A percentile compares a stretch with the other conserved stretches of the same genome.
Evolutionary conservation across 2,113 vertebrate species (phyloP).

Genomic region (Rhombomys opimus): DNA sequence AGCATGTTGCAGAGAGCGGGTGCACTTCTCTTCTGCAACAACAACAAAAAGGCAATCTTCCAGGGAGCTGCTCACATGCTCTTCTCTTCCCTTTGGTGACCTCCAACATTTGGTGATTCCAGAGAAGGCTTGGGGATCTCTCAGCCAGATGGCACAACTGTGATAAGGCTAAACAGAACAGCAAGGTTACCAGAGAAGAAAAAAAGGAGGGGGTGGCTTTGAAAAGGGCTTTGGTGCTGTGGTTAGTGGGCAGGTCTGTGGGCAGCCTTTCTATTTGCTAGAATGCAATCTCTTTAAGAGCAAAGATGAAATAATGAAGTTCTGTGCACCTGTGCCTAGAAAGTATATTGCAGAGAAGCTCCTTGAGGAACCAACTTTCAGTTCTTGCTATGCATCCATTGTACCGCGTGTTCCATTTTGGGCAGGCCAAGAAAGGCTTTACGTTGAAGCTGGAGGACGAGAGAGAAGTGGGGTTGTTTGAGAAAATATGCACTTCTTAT

Average conservation of each 20-base stretch:
- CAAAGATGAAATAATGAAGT: not conserved
- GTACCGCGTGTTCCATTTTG: not conserved
- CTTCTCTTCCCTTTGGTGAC: not conserved
- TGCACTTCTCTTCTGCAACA: no score
- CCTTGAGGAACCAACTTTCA: not conserved
- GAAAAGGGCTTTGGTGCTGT: not conserved
- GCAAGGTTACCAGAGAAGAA: not conserved
- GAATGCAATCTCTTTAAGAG: not conserved
- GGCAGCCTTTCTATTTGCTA: not conserved
- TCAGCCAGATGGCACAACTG: not conserved
- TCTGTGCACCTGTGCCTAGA: not conserved
- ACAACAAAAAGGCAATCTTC: not conserved
- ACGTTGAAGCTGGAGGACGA: not conserved
- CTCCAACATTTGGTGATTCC: not conserved
- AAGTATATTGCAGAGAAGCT: not conserved
- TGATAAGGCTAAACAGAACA: conserved; percentile 20
- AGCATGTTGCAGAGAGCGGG: not conserved
- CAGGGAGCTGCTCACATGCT: not conserved
- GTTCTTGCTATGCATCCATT: not conserved
- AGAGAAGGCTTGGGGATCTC: not conserved
- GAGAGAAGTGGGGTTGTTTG: not conserved
- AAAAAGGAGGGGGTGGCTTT: not conserved
- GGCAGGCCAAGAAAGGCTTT: not conserved
- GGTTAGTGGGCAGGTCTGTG: not conserved
- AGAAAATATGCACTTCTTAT: not conserved